Conservation (phyloP, 37 sponge, comb jelly and placozoan genomes). For the Bolinopsis microptera region DNA sequence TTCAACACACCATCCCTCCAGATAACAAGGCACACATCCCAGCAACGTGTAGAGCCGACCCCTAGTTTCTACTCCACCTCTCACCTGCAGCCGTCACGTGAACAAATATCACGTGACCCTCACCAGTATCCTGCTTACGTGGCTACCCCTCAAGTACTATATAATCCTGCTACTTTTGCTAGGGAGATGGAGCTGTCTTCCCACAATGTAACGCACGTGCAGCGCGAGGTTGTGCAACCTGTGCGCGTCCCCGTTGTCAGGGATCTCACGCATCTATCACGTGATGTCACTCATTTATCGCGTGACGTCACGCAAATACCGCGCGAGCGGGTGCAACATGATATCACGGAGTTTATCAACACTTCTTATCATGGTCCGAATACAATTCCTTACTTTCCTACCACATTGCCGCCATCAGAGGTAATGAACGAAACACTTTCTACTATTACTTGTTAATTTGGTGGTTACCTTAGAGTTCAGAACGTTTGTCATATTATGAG, state of each 20-base stretch:
- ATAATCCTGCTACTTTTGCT: conserved; percentile 37
- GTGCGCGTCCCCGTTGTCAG: background rate
- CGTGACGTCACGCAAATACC: background rate
- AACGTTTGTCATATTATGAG: too few species aligned
- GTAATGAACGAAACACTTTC: background rate
- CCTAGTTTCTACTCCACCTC: conserved; percentile 28
- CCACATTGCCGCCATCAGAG: background rate
- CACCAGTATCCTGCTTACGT: conserved; percentile 47
- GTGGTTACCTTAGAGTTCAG: too few species aligned
- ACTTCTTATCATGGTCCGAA: background rate
- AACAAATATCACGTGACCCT: background rate
- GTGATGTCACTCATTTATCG: background rate
- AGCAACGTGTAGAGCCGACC: background rate
- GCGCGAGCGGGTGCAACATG: conserved; percentile 13
- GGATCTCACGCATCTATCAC: background rate
- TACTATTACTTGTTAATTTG: too few species aligned
- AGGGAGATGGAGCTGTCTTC: background rate
- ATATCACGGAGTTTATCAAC: conserved; percentile 31
- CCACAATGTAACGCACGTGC: background rate
- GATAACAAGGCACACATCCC: background rate
- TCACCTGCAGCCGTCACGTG: background rate
- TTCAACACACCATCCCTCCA: too few species aligned
- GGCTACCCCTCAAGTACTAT: conserved; percentile 30
- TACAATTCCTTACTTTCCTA: conserved; percentile 25
- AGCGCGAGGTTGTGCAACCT: background rate